These are phyloP conservation scores for Sciaenops ocellatus DNA, from an alignment of 2,797 vertebrate species.

Conservation along the genomic window DNA sequence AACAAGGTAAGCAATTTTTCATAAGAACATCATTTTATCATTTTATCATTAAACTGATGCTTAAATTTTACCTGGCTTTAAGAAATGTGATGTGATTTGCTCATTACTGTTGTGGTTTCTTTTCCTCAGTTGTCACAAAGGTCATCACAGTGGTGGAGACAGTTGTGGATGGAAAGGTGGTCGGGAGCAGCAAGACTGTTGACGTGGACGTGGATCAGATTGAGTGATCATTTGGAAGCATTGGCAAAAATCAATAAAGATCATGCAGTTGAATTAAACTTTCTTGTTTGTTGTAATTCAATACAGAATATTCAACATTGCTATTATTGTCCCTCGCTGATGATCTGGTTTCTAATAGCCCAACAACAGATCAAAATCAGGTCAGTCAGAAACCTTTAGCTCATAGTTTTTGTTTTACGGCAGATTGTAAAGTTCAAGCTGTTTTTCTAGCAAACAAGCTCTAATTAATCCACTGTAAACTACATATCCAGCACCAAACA, in stretches of 20 bases:
- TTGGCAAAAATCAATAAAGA: slow-evolving; percentile 70
- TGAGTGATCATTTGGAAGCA: slow-evolving; percentile 33
- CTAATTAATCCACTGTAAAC: neutral
- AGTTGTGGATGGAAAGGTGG: slow-evolving; percentile 74
- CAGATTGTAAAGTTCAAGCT: neutral
- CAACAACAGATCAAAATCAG: neutral
- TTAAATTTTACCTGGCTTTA: neutral
- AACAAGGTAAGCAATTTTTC: slow-evolving; percentile 67
- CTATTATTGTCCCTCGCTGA: neutral
- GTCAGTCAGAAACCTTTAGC: neutral
- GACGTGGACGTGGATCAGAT: slow-evolving; percentile 71
- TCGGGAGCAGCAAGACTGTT: slow-evolving; percentile 69
- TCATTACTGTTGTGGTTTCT: slow-evolving; percentile 12
- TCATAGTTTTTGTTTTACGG: neutral
- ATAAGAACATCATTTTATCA: too few species aligned
- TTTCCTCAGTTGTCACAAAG: slow-evolving; percentile 77
- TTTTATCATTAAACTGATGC: neutral
- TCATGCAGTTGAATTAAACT: slow-evolving; percentile 52
- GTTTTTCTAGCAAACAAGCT: neutral
- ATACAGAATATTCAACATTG: neutral
- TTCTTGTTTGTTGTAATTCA: slow-evolving; percentile 9
- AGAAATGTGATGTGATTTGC: neutral
- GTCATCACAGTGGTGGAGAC: slow-evolving; percentile 81
- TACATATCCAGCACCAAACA: neutral
- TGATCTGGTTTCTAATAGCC: neutral